These are phyloP conservation scores for Pyrochroa serraticornis DNA, from an alignment of 2,888 invertebrate genomes.

Conservation along the genomic window DNA sequence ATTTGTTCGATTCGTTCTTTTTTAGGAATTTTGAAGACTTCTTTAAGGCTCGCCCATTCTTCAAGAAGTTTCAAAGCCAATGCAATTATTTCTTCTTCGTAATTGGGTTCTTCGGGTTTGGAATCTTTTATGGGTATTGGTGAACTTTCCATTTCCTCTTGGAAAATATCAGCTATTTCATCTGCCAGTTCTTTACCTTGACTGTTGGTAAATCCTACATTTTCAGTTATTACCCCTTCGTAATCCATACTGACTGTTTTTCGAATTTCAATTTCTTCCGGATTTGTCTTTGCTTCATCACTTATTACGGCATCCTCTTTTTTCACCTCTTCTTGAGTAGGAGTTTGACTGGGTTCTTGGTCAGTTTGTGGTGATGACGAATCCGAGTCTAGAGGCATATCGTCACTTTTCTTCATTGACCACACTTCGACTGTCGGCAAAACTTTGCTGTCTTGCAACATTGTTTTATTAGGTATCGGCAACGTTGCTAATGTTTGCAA, in stretches of 20 bases:
- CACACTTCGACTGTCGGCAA: constrained; percentile 84
- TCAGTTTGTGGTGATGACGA: constrained; percentile 53
- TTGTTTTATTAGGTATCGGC: constrained; percentile 92
- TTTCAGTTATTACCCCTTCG: constrained; percentile 14
- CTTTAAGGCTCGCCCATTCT: constrained; percentile 77
- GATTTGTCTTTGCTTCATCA: constrained; percentile 11
- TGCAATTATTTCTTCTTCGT: constrained; percentile 63
- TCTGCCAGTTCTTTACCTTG: constrained; percentile 25
- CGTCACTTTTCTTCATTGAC: constrained; percentile 62
- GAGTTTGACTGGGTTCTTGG: constrained; percentile 27
- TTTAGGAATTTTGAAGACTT: constrained; percentile 90
- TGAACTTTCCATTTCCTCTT: constrained; percentile 22
- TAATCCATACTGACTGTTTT: constrained; percentile 41
- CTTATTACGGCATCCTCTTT: not conserved
- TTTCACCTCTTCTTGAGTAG: constrained; percentile 5
- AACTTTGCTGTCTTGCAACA: constrained; percentile 91
- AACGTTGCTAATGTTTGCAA: constrained; percentile 81
- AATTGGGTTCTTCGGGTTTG: constrained; percentile 32
- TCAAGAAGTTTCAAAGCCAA: constrained; percentile 69
- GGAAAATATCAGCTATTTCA: constrained; percentile 27
- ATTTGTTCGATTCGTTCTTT: constrained; percentile 92
- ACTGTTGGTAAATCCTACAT: constrained; percentile 17
- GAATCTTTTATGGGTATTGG: constrained; percentile 20
- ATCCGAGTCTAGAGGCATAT: constrained; percentile 55
- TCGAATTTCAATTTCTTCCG: constrained; percentile 26